Conservation (phyloP, 1,140 invertebrate genomes). For the Temnothorax nylanderi region DNA sequence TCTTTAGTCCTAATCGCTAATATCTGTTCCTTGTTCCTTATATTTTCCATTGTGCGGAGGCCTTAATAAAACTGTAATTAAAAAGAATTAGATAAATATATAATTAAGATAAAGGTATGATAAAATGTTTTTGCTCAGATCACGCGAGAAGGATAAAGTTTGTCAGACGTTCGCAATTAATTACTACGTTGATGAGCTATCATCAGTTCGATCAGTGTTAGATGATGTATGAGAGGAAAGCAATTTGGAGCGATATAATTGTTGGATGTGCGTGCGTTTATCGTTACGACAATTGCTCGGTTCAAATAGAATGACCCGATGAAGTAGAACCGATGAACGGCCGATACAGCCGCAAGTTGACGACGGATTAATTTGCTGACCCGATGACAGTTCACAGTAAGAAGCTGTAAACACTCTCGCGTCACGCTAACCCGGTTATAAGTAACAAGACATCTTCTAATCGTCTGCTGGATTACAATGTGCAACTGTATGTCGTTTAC, state of each 20-base stretch:
- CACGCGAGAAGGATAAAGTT: neutral
- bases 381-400: neutral
- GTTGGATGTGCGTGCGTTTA: conserved; percentile 19
- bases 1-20: too few relatives aligned
- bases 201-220: neutral
- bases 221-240: conserved; percentile 10
- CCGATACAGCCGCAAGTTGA: conserved; percentile 25
- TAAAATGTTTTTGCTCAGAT: neutral
- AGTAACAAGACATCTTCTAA: conserved; percentile 37
- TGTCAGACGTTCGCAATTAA: conserved; percentile 11
- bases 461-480: conserved; percentile 45
- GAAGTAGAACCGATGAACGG: conserved; percentile 39
- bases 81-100: neutral
- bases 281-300: conserved; percentile 52
- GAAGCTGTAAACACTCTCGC: neutral
- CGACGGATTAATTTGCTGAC: conserved; percentile 61
- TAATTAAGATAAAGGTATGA: neutral
- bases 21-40: too few relatives aligned
- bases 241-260: conserved; percentile 54
- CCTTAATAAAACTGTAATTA: neutral
- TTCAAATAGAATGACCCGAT: conserved; percentile 57
- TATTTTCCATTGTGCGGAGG: too few relatives aligned
- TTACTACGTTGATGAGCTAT: conserved; percentile 14
- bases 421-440: conserved; percentile 48
- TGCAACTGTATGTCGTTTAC: conserved; percentile 54